Conservation (phyloP, 2,113 vertebrate genomes). For the Chelonoidis abingdonii region DNA sequence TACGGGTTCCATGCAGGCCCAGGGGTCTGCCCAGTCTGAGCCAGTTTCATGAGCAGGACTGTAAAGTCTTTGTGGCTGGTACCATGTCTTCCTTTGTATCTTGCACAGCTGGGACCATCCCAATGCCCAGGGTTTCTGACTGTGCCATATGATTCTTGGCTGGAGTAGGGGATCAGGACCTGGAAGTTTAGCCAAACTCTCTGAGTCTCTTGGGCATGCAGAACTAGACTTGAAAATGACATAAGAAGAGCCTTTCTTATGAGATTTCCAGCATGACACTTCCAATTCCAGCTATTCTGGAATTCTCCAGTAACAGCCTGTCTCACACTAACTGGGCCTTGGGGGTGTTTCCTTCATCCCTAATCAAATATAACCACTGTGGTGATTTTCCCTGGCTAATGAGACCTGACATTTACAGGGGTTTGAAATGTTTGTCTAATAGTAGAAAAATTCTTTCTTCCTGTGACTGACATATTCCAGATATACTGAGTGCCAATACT, state of each 20-base stretch:
- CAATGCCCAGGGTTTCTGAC: background rate
- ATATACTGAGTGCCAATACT: background rate
- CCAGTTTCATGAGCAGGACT: too few relatives aligned
- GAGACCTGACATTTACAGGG: background rate
- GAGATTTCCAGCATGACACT: background rate
- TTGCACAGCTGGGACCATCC: background rate
- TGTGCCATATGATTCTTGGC: background rate
- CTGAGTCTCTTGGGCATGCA: background rate
- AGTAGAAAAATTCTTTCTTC: background rate
- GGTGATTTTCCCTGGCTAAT: background rate
- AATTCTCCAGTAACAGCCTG: too few relatives aligned
- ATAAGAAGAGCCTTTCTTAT: background rate
- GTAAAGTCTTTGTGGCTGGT: background rate
- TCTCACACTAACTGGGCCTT: too few relatives aligned
- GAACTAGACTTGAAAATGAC: background rate
- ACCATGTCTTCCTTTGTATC: background rate
- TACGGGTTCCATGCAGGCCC: background rate
- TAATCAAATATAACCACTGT: background rate
- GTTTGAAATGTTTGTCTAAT: background rate
- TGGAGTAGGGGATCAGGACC: background rate
- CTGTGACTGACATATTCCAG: background rate
- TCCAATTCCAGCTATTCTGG: background rate
- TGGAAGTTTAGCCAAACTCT: background rate
- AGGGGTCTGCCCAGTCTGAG: background rate
- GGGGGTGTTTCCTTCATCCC: background rate